These are phyloP conservation scores for Misgurnus anguillicaudatus DNA, from an alignment of 2,113 vertebrate genomes.

Conservation along the genomic window DNA sequence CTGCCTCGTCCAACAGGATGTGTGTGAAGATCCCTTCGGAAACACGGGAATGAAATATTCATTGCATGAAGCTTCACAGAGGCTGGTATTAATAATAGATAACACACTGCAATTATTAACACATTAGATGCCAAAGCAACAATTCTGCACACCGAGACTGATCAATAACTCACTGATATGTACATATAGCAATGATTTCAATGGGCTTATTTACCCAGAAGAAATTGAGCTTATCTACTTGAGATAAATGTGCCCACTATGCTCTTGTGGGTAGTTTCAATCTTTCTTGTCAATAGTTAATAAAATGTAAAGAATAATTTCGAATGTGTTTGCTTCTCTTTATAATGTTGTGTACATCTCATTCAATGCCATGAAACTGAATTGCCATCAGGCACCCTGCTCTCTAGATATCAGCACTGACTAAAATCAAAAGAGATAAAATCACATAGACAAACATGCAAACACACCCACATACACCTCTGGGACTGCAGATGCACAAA, in stretches of 20 bases:
- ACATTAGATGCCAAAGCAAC: neutral
- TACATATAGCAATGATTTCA: neutral
- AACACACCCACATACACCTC: neutral
- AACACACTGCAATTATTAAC: neutral
- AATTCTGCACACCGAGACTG: neutral
- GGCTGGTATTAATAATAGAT: slow-evolving; percentile 45
- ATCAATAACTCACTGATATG: neutral
- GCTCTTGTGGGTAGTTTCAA: too few species aligned
- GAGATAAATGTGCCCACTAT: too few species aligned
- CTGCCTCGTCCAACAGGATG: slow-evolving; percentile 97
- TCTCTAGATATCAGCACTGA: neutral
- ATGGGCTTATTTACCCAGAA: too few species aligned
- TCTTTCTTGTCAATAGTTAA: too few species aligned
- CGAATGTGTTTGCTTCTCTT: neutral
- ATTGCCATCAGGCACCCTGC: neutral
- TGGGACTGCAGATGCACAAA: neutral
- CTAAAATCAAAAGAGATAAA: neutral
- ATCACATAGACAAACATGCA: neutral
- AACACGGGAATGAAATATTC: slow-evolving; percentile 58
- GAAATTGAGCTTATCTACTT: too few species aligned
- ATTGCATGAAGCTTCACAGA: slow-evolving; percentile 33
- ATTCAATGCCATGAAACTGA: neutral
- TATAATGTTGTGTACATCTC: neutral
- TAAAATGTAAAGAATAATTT: too few species aligned
- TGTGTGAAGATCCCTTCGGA: slow-evolving; percentile 92